Evolutionary conservation across 2,113 vertebrate genomes (phyloP).

Genomic region (Dasyurus viverrinus): DNA sequence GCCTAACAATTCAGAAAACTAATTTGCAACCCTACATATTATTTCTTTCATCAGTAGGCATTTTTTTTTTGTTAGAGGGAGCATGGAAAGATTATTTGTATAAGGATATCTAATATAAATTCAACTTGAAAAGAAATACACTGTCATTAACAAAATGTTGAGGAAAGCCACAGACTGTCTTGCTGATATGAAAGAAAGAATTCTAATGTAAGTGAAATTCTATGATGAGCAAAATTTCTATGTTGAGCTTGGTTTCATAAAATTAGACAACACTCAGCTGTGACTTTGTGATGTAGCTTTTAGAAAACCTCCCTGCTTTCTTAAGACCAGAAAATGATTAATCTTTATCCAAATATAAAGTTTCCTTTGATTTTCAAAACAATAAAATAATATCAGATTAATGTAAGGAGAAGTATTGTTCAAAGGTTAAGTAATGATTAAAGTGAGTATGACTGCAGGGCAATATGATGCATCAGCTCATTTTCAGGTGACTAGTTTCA

Average conservation of each 20-base stretch:
- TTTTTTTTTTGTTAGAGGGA: background rate
- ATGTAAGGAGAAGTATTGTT: background rate
- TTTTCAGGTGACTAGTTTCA: background rate
- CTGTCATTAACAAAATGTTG: background rate
- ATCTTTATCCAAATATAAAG: background rate
- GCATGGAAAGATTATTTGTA: background rate
- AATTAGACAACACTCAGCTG: background rate
- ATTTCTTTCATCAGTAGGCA: background rate
- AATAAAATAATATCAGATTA: background rate
- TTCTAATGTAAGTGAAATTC: background rate
- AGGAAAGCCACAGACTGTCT: background rate
- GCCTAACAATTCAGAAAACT: background rate
- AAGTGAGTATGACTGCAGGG: background rate
- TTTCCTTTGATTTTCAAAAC: background rate
- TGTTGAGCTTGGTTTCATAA: background rate
- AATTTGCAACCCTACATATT: background rate
- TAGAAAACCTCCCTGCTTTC: background rate
- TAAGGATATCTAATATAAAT: background rate
- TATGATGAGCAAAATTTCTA: background rate
- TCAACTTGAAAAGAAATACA: background rate
- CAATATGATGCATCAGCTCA: background rate
- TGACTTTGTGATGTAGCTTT: background rate
- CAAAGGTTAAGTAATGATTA: background rate
- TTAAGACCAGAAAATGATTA: background rate
- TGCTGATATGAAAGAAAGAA: background rate